Percentiles rank a stretch among this genome's conserved stretches.
These are phyloP conservation scores for Chaetops frenatus DNA, from an alignment of 2,113 vertebrate genomes.

Conservation along the genomic window DNA sequence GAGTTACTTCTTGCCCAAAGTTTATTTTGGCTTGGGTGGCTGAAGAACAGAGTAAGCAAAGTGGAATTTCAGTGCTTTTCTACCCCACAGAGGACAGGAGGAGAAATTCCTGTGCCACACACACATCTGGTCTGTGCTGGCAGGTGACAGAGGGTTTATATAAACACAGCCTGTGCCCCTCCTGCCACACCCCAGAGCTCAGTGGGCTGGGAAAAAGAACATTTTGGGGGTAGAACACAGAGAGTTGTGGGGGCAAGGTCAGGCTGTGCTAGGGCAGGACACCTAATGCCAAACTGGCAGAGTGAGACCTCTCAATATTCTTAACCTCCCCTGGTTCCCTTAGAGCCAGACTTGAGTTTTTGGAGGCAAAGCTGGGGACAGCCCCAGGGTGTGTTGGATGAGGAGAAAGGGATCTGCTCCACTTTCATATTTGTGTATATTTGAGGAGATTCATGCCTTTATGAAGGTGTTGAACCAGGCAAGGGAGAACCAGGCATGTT, in stretches of 20 bases:
- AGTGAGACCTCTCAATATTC: neutral
- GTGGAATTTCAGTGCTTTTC: neutral
- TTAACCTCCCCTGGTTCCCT: neutral
- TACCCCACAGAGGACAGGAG: neutral
- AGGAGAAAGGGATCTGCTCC: neutral
- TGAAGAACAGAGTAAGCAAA: slow-evolving; percentile 5
- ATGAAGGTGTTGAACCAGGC: neutral
- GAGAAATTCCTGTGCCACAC: slow-evolving; percentile 5
- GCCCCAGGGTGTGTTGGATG: neutral
- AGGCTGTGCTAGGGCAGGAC: neutral
- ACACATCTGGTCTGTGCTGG: neutral
- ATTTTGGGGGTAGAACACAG: neutral
- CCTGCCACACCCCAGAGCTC: neutral
- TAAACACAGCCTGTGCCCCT: neutral
- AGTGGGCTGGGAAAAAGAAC: neutral
- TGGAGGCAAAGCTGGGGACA: neutral
- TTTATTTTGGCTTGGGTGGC: slow-evolving; percentile 2
- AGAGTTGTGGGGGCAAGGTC: neutral
- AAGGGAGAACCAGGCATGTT: neutral
- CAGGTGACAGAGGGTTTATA: neutral
- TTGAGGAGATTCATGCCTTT: neutral
- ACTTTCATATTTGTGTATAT: neutral
- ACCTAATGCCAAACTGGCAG: neutral
- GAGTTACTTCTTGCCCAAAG: neutral
- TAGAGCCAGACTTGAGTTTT: neutral